Base-by-base conservation (phyloP, 2,797 vertebrate species). In the Enteromius thamalakanensis region DNA sequence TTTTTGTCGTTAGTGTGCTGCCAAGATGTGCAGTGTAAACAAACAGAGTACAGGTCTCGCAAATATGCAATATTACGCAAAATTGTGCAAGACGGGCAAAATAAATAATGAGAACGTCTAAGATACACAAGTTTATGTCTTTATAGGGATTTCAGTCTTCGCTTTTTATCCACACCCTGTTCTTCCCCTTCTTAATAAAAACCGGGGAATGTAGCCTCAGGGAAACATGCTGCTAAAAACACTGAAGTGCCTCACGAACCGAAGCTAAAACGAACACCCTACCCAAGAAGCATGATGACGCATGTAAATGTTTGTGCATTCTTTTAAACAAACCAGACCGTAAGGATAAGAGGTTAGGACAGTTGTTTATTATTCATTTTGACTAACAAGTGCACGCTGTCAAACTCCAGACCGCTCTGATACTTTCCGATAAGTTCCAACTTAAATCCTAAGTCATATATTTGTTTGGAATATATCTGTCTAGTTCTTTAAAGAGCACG, bases 301-400 rank as follows among this genome's bases (percentile, higher is more conserved):
- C 68, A 32, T 84, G 79, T 86, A 81, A 89, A 90, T 89, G 85
- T 92, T 91, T 91, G 88, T 79, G 79, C 85, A 77, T 79, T 84
- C 55, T 86, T 90, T 81, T 84, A 89, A 90, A 90, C 87, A 91
- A 89, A 90, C 69, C 37, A 74, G 86, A 90, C 79, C 87, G 60
- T 87, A 65, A 14, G 2, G 53, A 65, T 84, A 86, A 91, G 86
- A 83, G 45, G 89, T 90, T 85, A 84, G 55, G 85, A 87, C 84
- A 79, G 79, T 79, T 89, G 84, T 89, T 86, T 85, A 68, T 86
- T 90, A 87, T 87, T 88, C 81, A 86, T 82, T 84, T 23, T 17
- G 75, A 86, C 76, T 80, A 76, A 87, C 77, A 51, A 79, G 88
- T 88, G 86, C 89, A 88, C 84, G 87, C 82, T 71, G 79, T 87